Conservation (phyloP, 2,888 invertebrate species). For the Matsumyia berberina region DNA sequence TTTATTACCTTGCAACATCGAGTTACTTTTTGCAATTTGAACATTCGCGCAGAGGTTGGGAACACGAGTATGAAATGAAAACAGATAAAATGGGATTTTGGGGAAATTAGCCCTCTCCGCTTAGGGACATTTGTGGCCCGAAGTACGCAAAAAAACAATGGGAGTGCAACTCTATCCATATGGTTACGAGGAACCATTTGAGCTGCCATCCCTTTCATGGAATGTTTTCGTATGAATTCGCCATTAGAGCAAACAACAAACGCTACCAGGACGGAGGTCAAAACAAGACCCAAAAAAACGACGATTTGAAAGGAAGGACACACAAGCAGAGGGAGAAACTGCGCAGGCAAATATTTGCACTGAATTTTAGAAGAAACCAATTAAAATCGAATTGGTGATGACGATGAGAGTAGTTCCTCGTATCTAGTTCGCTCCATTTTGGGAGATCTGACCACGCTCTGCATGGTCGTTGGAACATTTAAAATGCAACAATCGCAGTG, state of each 20-base stretch:
- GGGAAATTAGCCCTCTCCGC: slow-evolving; percentile 23
- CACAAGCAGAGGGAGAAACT: slow-evolving; percentile 15
- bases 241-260: slow-evolving; percentile 36
- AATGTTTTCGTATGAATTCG: slow-evolving; percentile 5
- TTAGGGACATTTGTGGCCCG: slow-evolving; percentile 11
- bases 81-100: slow-evolving; percentile 5
- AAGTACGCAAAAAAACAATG: not conserved
- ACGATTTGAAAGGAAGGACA: slow-evolving; percentile 9
- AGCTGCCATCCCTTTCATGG: slow-evolving; percentile 3
- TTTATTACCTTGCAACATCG: slow-evolving; percentile 53
- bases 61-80: not conserved
- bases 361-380: slow-evolving; percentile 68
- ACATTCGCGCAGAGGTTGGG: not conserved
- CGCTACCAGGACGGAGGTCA: not conserved
- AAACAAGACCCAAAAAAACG: not conserved
- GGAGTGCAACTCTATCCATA: not conserved
- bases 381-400: slow-evolving; percentile 62
- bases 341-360: slow-evolving; percentile 63
- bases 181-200: not conserved
- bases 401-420: slow-evolving; percentile 37
- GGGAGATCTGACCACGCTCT: not conserved
- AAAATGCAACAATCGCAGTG: slow-evolving; percentile 58
- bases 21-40: slow-evolving; percentile 14
- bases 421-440: not conserved
- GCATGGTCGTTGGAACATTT: slow-evolving; percentile 36